Evolutionary conservation across 2,113 vertebrate genomes (phyloP), one percentile per base, ranked within the genome.

Genomic region (Anolis carolinensis): DNA sequence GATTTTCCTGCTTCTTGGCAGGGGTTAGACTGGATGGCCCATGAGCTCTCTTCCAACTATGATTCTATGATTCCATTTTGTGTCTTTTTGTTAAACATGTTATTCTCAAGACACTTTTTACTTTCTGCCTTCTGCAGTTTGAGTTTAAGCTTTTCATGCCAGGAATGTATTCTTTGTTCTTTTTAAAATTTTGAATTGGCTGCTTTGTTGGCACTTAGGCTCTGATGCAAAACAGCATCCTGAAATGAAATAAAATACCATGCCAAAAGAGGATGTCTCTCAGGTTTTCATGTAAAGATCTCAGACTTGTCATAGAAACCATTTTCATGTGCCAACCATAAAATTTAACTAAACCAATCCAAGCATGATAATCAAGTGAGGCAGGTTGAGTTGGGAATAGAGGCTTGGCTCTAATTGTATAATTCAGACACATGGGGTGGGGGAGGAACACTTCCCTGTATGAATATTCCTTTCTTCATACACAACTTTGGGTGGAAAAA

Each of bases 401-500:
- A 74, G 36, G 11, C 74, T 92, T 90, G 82, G 27, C 4, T 86
- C 30, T 83, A 72, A 25, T 36, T 55, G 34, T 81, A 78, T 84
- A 85, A 18, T 79, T 72, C 13, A 59, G 75, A 68, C 68, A 77
- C 0, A 83, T 13, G 16, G 5, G 5, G 39, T 44, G 39, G 39
- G 5, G 39, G n/a, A n/a, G 39, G 39, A 62, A 62, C 30, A 27
- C 74, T 52, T 25, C 48, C 48, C 59, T 78, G 83, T 82, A 83
- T 63, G 87, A 88, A 89, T 86, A 21, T 55, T 67, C 25, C 34
- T 82, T 65, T 79, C n/a, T 83, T 16, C 82, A 87, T 5, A 36
- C 65, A 79, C 67, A 34, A 25, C 2, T 74, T 76, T 25, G 83
- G 76, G 71, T 10, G 52, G 39, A 77, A 62, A 78, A 93, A 86